These are phyloP conservation scores for Momotus momota DNA, from an alignment of 2,797 vertebrate species.

Conservation along the genomic window DNA sequence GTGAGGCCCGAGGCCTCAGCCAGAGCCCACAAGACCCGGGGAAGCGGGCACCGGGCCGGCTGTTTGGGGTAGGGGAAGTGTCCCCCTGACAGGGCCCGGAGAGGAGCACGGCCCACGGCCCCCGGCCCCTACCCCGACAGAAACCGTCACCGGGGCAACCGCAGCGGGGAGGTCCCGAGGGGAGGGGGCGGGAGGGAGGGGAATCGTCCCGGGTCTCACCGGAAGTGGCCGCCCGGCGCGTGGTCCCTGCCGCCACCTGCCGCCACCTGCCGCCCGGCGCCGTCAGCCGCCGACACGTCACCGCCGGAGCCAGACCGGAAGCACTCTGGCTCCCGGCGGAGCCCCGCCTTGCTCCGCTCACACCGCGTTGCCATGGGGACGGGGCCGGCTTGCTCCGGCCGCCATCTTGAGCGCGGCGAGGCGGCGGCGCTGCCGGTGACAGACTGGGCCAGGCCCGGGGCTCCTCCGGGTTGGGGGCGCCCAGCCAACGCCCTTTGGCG, in stretches of 20 bases:
- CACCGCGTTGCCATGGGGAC: neutral
- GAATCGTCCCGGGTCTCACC: neutral
- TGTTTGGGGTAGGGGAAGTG: too few relatives aligned
- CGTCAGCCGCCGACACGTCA: slow-evolving; percentile 54
- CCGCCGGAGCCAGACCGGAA: neutral
- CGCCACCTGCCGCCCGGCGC: slow-evolving; percentile 67
- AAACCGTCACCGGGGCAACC: neutral
- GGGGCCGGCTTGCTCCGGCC: neutral
- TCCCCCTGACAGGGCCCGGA: neutral
- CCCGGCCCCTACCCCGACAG: neutral
- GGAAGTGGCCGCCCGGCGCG: slow-evolving; percentile 22
- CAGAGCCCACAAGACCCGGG: neutral
- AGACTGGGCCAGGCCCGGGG: too few relatives aligned
- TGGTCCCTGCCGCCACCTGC: slow-evolving; percentile 46
- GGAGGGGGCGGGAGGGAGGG: neutral
- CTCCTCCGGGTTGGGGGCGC: too few relatives aligned
- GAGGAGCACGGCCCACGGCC: neutral
- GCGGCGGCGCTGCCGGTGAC: neutral
- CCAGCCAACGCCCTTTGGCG: neutral
- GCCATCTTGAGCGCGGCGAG: neutral
- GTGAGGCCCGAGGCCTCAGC: neutral
- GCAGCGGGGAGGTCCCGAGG: too few relatives aligned
- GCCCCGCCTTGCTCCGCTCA: neutral
- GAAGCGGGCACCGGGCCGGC: too few relatives aligned
- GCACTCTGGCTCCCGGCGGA: fast-evolving